Evolutionary conservation across 2,888 invertebrate genomes (phyloP).

Genomic region (Oconnorella tubifera): DNA sequence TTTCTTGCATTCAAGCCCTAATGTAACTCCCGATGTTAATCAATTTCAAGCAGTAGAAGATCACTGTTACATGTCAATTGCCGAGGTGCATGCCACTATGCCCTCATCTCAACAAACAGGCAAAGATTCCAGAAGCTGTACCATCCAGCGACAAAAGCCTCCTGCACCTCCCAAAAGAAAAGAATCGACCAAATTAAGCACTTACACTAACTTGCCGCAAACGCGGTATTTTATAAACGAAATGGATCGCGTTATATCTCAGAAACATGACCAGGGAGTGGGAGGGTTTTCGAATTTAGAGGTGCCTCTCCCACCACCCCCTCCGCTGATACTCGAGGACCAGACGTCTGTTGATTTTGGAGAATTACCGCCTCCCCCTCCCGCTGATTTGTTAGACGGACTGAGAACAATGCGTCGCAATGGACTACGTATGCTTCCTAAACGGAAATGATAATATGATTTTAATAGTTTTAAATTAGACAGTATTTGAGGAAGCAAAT

Average conservation of each 20-base stretch:
- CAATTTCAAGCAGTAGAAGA: too few relatives aligned
- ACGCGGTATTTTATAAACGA: conserved; percentile 28
- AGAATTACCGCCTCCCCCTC: conserved; percentile 27
- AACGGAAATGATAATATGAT: too few relatives aligned
- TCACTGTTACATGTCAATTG: too few relatives aligned
- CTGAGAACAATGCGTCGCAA: conserved; percentile 10
- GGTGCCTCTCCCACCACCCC: conserved; percentile 20
- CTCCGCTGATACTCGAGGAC: conserved; percentile 16
- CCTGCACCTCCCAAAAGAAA: conserved; percentile 29
- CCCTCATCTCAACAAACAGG: too few relatives aligned
- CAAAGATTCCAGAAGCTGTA: too few relatives aligned
- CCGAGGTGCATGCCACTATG: too few relatives aligned
- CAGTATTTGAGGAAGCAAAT: too few relatives aligned
- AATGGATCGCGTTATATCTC: conserved; percentile 28
- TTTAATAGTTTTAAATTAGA: too few relatives aligned
- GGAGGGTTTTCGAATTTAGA: background rate
- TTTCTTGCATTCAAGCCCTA: too few relatives aligned
- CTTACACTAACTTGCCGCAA: conserved; percentile 7
- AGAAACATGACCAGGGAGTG: conserved; percentile 25
- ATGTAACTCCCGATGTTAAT: too few relatives aligned
- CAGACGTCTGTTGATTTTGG: background rate
- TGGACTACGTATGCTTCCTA: conserved; percentile 26
- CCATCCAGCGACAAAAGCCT: conserved; percentile 14
- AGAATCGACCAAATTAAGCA: conserved; percentile 25
- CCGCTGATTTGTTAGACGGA: conserved; percentile 25